phyloP scores from a whole-genome alignment of 2,888 invertebrate genomes.

The Volucella bombylans region DNA sequence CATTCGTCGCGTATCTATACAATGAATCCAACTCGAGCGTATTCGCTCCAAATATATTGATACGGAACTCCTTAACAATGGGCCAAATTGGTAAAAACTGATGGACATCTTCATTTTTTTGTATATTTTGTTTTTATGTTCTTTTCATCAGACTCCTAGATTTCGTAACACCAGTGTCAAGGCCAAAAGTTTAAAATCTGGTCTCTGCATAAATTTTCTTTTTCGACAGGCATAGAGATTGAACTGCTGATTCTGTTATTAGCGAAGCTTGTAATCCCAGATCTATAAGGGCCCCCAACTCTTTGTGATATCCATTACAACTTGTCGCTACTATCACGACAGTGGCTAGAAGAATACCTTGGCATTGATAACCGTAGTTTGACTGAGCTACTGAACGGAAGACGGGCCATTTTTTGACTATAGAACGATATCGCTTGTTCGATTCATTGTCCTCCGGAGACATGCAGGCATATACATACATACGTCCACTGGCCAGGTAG shows the following conservation, averaged over 20 bases:
- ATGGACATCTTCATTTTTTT: too few relatives aligned
- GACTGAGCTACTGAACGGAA: background rate
- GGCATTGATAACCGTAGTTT: background rate
- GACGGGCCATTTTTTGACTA: background rate
- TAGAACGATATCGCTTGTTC: too few relatives aligned
- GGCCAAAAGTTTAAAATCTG: background rate
- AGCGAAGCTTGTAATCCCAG: background rate
- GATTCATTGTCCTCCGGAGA: background rate
- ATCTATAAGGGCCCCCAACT: background rate
- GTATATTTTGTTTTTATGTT: too few relatives aligned
- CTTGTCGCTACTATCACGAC: background rate
- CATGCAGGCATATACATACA: background rate
- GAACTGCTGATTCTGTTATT: background rate
- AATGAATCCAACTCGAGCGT: too few relatives aligned
- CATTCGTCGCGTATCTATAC: too few relatives aligned
- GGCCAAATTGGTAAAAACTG: too few relatives aligned
- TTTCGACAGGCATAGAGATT: background rate
- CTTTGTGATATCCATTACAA: background rate
- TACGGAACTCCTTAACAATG: too few relatives aligned
- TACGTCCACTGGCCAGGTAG: background rate
- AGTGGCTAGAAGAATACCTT: background rate
- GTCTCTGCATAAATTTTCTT: background rate
- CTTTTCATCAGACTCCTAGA: too few relatives aligned
- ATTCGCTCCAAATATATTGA: too few relatives aligned
- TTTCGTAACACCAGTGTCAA: background rate